Evolutionary conservation across 2,113 vertebrate genomes (phyloP).

Genomic region (Perca flavescens): DNA sequence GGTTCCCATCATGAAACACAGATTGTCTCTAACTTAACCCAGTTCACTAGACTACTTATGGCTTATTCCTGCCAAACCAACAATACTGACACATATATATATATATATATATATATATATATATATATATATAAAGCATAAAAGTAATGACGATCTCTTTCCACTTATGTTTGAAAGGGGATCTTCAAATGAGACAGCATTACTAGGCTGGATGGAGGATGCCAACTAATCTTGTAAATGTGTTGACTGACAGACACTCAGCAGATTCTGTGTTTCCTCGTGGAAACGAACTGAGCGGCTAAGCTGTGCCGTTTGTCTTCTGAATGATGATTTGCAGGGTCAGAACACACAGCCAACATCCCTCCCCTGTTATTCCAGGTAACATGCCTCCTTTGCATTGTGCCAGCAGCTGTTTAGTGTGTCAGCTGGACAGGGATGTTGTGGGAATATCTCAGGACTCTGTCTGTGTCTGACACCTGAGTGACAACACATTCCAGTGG

Average conservation of each 20-base stretch:
- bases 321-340: conserved; percentile 12
- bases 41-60: not conserved
- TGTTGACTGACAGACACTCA: conserved; percentile 46
- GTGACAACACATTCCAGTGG: not conserved
- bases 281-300: not conserved
- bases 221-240: conserved; percentile 41
- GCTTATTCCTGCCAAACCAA: not conserved
- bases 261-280: conserved; percentile 31
- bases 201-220: conserved; percentile 1
- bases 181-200: conserved; percentile 17
- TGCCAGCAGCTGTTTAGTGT: conserved; percentile 7
- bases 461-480: conserved; percentile 5
- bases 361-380: conserved; percentile 23
- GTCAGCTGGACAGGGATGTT: conserved; percentile 5
- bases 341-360: conserved; percentile 15
- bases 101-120: no score
- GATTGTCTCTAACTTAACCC: not conserved
- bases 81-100: not conserved
- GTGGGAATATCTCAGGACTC: conserved; percentile 13
- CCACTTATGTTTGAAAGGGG: conserved; percentile 14
- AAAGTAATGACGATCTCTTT: conserved; percentile 31
- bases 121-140: not conserved
- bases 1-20: not conserved
- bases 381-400: conserved; percentile 13
- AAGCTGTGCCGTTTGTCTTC: not conserved